Percentiles rank a stretch among this genome's conserved stretches.
phyloP scores from a whole-genome alignment of 2,888 invertebrate genomes.

The Lycia hirtaria region DNA sequence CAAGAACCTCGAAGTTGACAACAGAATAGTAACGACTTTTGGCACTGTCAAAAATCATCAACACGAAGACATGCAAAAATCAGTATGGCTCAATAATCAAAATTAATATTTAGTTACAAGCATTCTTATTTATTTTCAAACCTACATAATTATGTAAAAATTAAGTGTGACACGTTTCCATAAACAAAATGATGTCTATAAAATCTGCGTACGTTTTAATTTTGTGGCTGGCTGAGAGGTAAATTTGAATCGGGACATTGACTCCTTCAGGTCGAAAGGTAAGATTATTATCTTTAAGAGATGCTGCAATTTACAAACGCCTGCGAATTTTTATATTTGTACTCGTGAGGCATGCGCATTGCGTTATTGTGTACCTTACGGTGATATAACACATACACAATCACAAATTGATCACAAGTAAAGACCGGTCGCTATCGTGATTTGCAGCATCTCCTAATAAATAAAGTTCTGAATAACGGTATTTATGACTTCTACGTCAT shows the following conservation, averaged over 20 bases:
- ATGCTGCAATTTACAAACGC: no score
- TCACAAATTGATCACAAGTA: no score
- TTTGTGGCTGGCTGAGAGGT: constrained; percentile 5
- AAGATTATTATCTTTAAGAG: constrained; percentile 30
- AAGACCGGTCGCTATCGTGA: no score
- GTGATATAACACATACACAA: no score
- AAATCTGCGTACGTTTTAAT: background rate
- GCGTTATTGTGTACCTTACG: no score
- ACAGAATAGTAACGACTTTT: background rate
- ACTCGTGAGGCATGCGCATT: no score
- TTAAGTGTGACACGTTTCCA: background rate
- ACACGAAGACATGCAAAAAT: constrained; percentile 24
- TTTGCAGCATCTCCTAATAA: constrained; percentile 29
- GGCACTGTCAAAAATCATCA: background rate
- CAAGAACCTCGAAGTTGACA: background rate
- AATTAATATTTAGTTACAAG: constrained; percentile 7
- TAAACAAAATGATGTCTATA: background rate
- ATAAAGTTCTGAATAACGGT: constrained; percentile 24
- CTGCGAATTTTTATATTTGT: no score
- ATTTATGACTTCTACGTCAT: background rate
- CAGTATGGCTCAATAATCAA: constrained; percentile 47
- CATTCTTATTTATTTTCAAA: background rate
- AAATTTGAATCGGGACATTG: constrained; percentile 20
- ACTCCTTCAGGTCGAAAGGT: constrained; percentile 27
- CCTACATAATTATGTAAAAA: background rate